Base-by-base conservation (phyloP, 2,888 invertebrate species). In the Leptinotarsa peninsularis region DNA sequence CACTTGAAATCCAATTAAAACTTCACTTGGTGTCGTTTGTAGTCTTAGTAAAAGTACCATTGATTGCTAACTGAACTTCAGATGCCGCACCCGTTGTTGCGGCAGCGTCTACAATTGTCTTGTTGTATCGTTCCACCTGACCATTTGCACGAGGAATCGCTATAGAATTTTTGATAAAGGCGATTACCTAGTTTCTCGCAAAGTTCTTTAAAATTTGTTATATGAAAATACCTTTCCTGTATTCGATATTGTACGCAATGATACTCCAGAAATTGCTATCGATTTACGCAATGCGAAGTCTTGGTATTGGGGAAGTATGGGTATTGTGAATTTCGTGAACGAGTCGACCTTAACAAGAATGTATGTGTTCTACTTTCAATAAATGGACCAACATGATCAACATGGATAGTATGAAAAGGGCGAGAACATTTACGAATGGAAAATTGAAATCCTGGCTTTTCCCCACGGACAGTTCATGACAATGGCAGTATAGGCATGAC, bases 371-470 rank as follows among this genome's bases (percentile, higher is more conserved):
- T 68, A 21, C 68, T 73, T 66, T 72, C 76, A 18, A 76, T 58
- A 70, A 79, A 79, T 4, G 78, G 76, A 52, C 76, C 79, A 7
- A 76, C 21, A 69, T 77, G 80, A 52, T 78, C 79, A 7, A 76
- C 21, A 69, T 77, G 80, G 13, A 77, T 54, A 3, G 76, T 79
- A 68, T 80, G 78, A 58, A 78, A 78, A 52, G 79, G 79, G 15
- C n/a, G 43, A 4, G 80, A 69, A 21, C 63, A 63, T 67, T 80
- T 79, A 14, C 52, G 58, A 58, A 69, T 74, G 78, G 76, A 72
- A 76, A 74, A 17, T 76, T 66, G 10, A 49, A 68, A n/a, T 77
- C 78, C 14, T 70, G 69, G 21, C 60, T 54, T 67, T 76, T 79
- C 3, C 66, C 67, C 27, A 50, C 60, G 17, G 18, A 18, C 2